A percentile compares a stretch with the other conserved stretches of the same genome.
phyloP scores from a whole-genome alignment of 2,888 invertebrate genomes.

The Tipula helvola region DNA sequence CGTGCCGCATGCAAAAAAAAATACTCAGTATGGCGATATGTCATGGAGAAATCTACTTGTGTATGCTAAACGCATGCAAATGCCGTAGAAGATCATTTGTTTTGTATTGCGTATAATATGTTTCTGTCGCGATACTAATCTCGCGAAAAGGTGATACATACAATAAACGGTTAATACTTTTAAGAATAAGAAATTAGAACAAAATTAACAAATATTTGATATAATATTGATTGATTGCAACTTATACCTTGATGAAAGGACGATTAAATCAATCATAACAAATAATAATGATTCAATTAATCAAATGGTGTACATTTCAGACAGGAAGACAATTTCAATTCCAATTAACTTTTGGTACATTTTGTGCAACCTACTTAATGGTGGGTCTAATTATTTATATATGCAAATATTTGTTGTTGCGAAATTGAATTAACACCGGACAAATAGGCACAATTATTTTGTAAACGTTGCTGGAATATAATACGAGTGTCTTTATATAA shows the following conservation, averaged over 20 bases:
- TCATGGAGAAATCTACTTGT: background rate
- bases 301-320: background rate
- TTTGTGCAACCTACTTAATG: background rate
- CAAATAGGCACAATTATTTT: no score
- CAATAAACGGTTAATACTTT: no score
- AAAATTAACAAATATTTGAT: background rate
- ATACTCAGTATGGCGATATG: background rate
- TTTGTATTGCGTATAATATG: background rate
- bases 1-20: background rate
- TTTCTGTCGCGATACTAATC: background rate
- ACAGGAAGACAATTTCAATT: background rate
- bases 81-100: background rate
- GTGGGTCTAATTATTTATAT: background rate
- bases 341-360: background rate
- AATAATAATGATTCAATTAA: background rate
- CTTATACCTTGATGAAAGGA: background rate
- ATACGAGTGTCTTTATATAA: background rate
- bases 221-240: background rate
- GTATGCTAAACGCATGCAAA: background rate
- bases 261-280: background rate
- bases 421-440: no score
- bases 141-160: background rate
- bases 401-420: no score
- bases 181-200: background rate
- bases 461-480: background rate